A percentile compares a stretch with the other conserved stretches of the same genome.
Evolutionary conservation across 2,113 vertebrate species (phyloP).

Genomic region (Tragelaphus strepsiceros): DNA sequence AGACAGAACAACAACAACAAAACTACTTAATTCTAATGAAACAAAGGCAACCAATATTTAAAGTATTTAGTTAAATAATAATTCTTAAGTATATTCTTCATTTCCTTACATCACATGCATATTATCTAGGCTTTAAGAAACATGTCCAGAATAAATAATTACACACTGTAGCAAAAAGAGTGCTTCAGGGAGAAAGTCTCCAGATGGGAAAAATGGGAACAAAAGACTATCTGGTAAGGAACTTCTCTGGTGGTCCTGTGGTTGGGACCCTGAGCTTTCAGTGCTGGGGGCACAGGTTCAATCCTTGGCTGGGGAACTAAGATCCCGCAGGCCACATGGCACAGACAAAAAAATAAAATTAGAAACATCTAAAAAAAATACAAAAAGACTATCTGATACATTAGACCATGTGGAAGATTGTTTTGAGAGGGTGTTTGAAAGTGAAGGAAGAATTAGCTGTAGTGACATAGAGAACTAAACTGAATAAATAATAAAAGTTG

Average conservation of each 20-base stretch:
- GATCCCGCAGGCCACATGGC: not conserved
- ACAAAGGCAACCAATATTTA: not conserved
- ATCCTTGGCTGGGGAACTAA: not conserved
- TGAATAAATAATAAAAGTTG: not conserved
- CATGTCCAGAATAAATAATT: not conserved
- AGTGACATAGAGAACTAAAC: not conserved
- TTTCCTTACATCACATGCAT: not conserved
- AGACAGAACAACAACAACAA: not conserved
- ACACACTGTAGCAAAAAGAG: not conserved
- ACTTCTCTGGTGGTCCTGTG: accelerated
- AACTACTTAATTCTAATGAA: not conserved
- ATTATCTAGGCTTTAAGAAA: not conserved
- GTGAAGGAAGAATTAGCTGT: not conserved
- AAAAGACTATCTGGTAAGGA: not conserved
- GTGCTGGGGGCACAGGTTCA: not conserved
- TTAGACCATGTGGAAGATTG: not conserved
- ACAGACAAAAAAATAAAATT: not conserved
- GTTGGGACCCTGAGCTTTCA: not conserved
- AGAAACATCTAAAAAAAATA: not conserved
- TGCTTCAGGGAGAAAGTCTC: not conserved
- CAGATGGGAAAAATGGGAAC: not conserved
- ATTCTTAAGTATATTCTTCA: not conserved
- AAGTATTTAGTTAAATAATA: not conserved
- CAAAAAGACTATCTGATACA: not conserved
- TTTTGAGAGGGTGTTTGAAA: not conserved